Base-by-base conservation (phyloP, 2,113 vertebrate genomes). In the Colius striatus region DNA sequence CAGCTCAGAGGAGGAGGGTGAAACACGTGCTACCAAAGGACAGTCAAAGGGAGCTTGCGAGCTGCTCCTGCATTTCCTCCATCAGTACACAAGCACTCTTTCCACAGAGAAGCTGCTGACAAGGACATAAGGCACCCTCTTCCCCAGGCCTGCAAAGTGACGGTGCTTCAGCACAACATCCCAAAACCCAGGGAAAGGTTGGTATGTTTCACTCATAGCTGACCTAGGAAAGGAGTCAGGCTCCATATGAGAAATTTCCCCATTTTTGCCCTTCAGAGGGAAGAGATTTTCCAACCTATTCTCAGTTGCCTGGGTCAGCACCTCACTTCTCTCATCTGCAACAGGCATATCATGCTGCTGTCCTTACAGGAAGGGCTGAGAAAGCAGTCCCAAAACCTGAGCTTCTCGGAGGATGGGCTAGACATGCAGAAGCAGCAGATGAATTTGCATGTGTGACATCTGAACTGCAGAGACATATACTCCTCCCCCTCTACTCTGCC, bases 341-440 rank as follows among this genome's bases (percentile, higher is more conserved):
- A 58, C 0, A 70, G 41, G 15, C 47, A 86, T 0, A 0, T 25
- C 51, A 70, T 13, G 57, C 32, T 30, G 12, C 25, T 1, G 3
- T 7, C 27, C 38, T 43, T 29, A 41, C 4, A 21, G 41, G 66
- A 57, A 92, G 27, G 43, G 41, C 71, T 79, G 54, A 58, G 13
- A 41, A 23, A 18, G 54, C 50, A 90, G 30, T 22, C 51, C 34
- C 41, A 41, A 61, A 70, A 3, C 6, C 43, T 38, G 48, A 60
- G 51, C 26, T 32, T 57, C 51, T 67, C 0, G 0, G 12, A 77
- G 27, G 4, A 73, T 1, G 4, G 51, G 36, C 63, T 47, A 36
- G 60, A 76, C 23, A 16, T 1, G 30, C 47, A 87, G 58, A 6
- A 93, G 48, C 78, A 76, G 62, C 67, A 70, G 4, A 11, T 16